Conservation (phyloP, 2,888 invertebrate genomes). For the Lutraria lutraria region DNA sequence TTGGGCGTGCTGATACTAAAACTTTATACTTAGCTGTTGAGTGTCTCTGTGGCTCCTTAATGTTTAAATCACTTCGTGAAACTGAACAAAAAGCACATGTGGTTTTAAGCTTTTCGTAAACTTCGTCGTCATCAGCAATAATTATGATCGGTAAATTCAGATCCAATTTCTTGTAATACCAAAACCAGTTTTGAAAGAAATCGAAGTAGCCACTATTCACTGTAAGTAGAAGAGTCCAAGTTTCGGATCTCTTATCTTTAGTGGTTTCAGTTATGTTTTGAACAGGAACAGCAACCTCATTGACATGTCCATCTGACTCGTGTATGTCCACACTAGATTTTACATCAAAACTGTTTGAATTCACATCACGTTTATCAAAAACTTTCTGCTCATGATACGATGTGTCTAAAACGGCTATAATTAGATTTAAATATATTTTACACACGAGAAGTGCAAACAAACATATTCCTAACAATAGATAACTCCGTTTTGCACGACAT, state of each 20-base stretch:
- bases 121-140: not conserved
- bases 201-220: constrained; percentile 9
- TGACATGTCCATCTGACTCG: too few relatives aligned
- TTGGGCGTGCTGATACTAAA: not conserved
- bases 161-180: not conserved
- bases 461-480: too few relatives aligned
- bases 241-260: not conserved
- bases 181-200: constrained; percentile 16
- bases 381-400: too few relatives aligned
- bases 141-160: not conserved
- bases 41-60: not conserved
- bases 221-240: not conserved
- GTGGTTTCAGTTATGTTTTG: not conserved
- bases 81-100: not conserved
- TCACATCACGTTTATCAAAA: too few relatives aligned
- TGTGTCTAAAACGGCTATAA: too few relatives aligned
- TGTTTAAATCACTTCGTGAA: not conserved
- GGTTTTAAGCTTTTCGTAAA: not conserved
- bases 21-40: not conserved
- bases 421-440: too few relatives aligned
- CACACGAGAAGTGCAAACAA: too few relatives aligned
- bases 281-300: too few relatives aligned
- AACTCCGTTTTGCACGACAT: too few relatives aligned
- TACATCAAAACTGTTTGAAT: too few relatives aligned
- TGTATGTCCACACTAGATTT: too few relatives aligned